Conservation (phyloP, 2,888 invertebrate species). For the Pristionchus fissidentatus region DNA sequence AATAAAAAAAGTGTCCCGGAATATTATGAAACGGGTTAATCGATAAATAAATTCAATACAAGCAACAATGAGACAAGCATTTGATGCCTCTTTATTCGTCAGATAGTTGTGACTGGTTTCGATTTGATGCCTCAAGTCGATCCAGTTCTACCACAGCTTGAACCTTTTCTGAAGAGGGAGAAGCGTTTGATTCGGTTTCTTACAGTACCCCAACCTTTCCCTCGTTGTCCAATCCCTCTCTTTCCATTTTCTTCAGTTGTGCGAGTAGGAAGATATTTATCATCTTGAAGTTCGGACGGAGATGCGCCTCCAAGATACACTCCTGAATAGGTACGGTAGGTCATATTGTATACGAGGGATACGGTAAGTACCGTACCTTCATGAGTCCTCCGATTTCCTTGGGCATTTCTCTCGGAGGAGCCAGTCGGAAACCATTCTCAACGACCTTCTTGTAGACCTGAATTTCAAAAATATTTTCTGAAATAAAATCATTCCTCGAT, state of each 20-base stretch:
- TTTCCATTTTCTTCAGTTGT: background rate
- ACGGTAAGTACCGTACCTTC: constrained; percentile 38
- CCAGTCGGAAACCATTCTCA: constrained; percentile 52
- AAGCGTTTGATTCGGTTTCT: background rate
- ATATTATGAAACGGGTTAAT: too few species aligned
- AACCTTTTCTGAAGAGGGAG: background rate
- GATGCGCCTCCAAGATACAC: constrained; percentile 50
- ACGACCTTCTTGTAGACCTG: constrained; percentile 58
- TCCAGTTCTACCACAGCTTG: too few species aligned
- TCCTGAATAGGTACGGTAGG: constrained; percentile 46
- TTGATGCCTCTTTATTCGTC: too few species aligned
- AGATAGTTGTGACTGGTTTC: background rate
- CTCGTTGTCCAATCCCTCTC: background rate
- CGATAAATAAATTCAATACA: too few species aligned
- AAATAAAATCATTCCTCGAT: background rate
- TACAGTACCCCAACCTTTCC: background rate
- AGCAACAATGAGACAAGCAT: too few species aligned
- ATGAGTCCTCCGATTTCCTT: constrained; percentile 50
- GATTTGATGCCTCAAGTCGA: too few species aligned
- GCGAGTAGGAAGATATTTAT: constrained; percentile 47
- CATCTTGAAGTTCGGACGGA: constrained; percentile 53
- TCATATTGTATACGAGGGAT: background rate
- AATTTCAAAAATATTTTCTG: background rate
- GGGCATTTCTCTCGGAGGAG: constrained; percentile 50
- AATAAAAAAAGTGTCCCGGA: background rate